Percentiles rank a stretch among this genome's conserved stretches.
These are phyloP conservation scores for Eupithecia insigniata DNA, from an alignment of 2,888 invertebrate species.

Conservation along the genomic window DNA sequence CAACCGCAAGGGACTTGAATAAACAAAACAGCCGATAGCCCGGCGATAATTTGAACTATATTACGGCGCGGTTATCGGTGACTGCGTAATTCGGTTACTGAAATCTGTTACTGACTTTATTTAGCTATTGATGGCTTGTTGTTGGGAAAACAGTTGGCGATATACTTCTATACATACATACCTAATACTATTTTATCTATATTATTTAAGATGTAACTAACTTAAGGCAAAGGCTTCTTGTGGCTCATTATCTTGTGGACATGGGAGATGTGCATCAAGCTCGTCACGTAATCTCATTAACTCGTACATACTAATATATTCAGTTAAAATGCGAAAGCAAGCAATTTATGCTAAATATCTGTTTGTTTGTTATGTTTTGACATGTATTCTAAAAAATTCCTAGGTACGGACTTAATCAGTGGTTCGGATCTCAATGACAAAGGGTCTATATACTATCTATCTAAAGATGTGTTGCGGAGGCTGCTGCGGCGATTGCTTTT, in stretches of 20 bases:
- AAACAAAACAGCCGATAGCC: slow-evolving; percentile 74
- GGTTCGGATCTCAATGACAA: too few relatives aligned
- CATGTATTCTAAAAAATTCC: too few relatives aligned
- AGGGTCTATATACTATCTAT: too few relatives aligned
- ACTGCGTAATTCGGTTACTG: slow-evolving; percentile 40
- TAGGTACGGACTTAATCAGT: too few relatives aligned
- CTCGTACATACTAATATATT: too few relatives aligned
- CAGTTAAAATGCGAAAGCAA: background rate
- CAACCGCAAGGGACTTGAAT: slow-evolving; percentile 64
- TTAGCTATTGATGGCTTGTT: background rate
- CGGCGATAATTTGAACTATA: slow-evolving; percentile 63
- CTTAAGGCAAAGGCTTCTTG: too few relatives aligned
- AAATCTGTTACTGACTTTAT: slow-evolving; percentile 24
- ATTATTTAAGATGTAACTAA: background rate
- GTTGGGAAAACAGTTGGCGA: background rate
- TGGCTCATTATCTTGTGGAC: too few relatives aligned
- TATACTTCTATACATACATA: too few relatives aligned
- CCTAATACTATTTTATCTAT: background rate
- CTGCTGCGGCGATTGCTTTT: too few relatives aligned
- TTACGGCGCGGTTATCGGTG: slow-evolving; percentile 51
- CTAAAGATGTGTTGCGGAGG: too few relatives aligned
- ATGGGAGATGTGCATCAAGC: background rate
- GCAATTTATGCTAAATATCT: background rate
- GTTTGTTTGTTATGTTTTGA: too few relatives aligned
- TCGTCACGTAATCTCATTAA: background rate